Conservation (phyloP, 2,113 vertebrate species). For the Notiomystis cincta region DNA sequence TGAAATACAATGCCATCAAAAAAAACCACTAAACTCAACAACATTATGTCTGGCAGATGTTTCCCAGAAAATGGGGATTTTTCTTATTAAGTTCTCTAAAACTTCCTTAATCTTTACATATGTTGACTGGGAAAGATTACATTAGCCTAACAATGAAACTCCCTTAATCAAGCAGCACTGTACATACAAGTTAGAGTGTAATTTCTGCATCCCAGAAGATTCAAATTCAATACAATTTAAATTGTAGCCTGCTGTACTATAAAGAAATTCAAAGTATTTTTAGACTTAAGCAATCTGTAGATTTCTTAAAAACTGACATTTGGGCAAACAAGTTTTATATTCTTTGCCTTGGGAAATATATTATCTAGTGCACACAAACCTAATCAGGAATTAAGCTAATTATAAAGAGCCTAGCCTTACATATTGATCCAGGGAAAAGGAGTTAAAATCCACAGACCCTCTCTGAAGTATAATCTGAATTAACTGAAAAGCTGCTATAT, state of each 20-base stretch:
- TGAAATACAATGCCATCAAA: neutral
- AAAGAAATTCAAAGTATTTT: neutral
- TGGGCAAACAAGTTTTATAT: neutral
- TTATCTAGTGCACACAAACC: neutral
- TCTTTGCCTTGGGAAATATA: slow-evolving; percentile 8
- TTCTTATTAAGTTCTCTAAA: neutral
- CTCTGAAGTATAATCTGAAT: slow-evolving; percentile 14
- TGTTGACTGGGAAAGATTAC: neutral
- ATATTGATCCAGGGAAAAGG: slow-evolving; percentile 21
- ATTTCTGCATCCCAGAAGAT: neutral
- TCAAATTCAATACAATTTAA: neutral
- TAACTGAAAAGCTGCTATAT: neutral
- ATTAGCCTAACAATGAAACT: neutral
- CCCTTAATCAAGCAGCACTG: neutral
- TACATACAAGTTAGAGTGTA: neutral
- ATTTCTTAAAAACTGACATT: neutral
- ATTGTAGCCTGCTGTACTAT: neutral
- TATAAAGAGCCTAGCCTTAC: slow-evolving; percentile 15
- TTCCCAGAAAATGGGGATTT: neutral
- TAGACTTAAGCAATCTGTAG: neutral
- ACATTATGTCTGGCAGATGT: neutral
- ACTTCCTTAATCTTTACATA: neutral
- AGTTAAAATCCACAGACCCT: slow-evolving; percentile 7
- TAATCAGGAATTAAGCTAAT: slow-evolving; percentile 16
- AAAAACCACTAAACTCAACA: neutral